These are phyloP conservation scores for Tetanocera ferruginea DNA, from an alignment of 2,888 invertebrate species.

Conservation along the genomic window DNA sequence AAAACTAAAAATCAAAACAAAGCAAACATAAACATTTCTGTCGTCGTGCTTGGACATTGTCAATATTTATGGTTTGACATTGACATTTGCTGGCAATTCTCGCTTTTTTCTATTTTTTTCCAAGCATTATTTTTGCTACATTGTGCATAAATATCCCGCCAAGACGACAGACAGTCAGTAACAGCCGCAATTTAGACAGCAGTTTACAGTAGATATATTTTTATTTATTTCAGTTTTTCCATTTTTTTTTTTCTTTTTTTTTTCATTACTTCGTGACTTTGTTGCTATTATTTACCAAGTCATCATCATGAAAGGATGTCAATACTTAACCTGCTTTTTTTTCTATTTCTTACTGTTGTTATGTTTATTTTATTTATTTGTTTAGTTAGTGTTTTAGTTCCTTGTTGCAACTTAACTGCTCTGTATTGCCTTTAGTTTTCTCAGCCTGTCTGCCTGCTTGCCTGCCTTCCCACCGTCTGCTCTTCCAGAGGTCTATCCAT, in stretches of 20 bases:
- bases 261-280: neutral
- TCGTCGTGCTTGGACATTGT: conserved; percentile 24
- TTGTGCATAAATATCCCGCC: neutral
- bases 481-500: too few species aligned
- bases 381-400: conserved; percentile 17
- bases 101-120: conserved; percentile 26
- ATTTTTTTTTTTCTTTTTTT: neutral
- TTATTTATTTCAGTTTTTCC: conserved; percentile 9
- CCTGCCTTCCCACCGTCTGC: too few species aligned
- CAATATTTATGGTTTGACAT: conserved; percentile 58
- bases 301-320: conserved; percentile 43
- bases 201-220: neutral
- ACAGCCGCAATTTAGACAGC: neutral
- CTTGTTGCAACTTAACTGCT: conserved; percentile 16
- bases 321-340: conserved; percentile 44
- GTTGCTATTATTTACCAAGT: conserved; percentile 36
- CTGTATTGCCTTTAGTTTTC: neutral
- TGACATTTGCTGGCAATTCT: conserved; percentile 58
- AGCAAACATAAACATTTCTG: conserved; percentile 15
- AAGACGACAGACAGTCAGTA: neutral
- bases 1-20: neutral
- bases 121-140: conserved; percentile 10
- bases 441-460: neutral
- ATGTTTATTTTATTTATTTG: neutral
- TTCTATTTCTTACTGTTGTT: neutral